Percentiles rank a stretch among this genome's conserved stretches.
phyloP scores from a whole-genome alignment of 2,797 vertebrate genomes.

The Platyrinchus mystaceus region DNA sequence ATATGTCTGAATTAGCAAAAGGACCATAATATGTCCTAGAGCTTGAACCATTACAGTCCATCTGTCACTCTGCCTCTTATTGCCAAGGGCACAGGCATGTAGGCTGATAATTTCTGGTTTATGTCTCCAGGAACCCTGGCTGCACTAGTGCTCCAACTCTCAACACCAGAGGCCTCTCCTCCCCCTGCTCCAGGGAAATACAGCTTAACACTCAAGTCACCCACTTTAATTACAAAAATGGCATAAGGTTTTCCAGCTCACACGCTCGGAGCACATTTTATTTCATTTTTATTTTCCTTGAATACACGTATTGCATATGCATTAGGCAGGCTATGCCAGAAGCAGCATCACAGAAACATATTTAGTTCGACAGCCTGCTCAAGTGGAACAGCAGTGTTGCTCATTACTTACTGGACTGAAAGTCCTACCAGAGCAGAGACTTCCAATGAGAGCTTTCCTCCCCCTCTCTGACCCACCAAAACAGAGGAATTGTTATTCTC shows the following conservation, averaged over 20 bases:
- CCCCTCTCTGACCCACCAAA: not conserved
- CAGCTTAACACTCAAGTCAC: not conserved
- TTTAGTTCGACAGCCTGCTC: slow-evolving; percentile 41
- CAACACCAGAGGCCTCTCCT: not conserved
- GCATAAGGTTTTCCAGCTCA: not conserved
- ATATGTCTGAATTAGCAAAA: not conserved
- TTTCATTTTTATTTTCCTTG: slow-evolving; percentile 33
- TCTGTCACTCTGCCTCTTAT: not conserved
- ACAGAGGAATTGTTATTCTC: not conserved
- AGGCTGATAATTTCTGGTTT: not conserved
- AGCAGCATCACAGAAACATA: slow-evolving; percentile 36
- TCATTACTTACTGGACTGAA: not conserved
- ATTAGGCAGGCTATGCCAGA: slow-evolving; percentile 34
- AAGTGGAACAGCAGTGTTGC: slow-evolving; percentile 29
- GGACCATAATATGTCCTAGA: not conserved
- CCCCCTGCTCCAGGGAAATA: not conserved
- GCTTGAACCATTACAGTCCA: not conserved
- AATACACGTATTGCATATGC: slow-evolving; percentile 18
- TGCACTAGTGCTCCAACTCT: not conserved
- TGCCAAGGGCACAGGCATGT: not conserved
- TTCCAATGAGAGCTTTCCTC: not conserved
- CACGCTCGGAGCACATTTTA: not conserved
- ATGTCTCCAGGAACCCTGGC: not conserved
- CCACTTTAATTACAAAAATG: not conserved
- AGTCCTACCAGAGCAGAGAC: not conserved